Percentiles rank a stretch among this genome's conserved stretches.
These are phyloP conservation scores for Euplagia quadripunctaria DNA, from an alignment of 2,888 invertebrate genomes.

Conservation along the genomic window DNA sequence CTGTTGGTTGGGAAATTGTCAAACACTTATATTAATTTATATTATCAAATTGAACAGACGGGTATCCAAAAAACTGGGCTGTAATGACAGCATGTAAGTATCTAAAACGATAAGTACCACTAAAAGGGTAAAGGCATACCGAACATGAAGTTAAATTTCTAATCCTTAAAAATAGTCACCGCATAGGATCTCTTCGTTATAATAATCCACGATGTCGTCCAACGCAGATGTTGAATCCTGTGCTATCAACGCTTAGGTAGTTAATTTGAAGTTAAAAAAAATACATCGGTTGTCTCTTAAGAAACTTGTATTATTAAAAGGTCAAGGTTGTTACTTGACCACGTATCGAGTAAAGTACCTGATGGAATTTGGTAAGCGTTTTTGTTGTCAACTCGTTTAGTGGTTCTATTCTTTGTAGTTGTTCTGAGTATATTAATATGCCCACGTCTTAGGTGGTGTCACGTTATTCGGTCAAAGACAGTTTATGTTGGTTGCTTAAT, in stretches of 20 bases:
- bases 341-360: conserved; percentile 49
- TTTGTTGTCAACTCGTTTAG: conserved; percentile 22
- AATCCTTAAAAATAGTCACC: no score
- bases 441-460: conserved; percentile 36
- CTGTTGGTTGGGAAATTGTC: no score
- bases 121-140: no score
- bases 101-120: no score
- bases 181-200: no score
- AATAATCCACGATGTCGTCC: fast-evolving
- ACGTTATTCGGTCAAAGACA: conserved; percentile 50
- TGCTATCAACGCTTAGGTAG: no score
- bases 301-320: conserved; percentile 51
- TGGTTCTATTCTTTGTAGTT: background rate
- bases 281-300: conserved; percentile 29
- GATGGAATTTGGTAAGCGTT: conserved; percentile 49
- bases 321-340: conserved; percentile 58
- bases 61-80: no score
- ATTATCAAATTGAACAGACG: no score
- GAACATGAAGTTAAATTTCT: no score
- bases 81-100: no score
- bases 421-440: conserved; percentile 3
- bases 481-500: conserved; percentile 28
- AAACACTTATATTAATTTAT: no score
- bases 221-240: no score
- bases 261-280: conserved; percentile 27